Evolutionary conservation across 1,140 invertebrate species (phyloP), one percentile per base, ranked within the genome.

Genomic region (Rhagoletis zephyria): DNA sequence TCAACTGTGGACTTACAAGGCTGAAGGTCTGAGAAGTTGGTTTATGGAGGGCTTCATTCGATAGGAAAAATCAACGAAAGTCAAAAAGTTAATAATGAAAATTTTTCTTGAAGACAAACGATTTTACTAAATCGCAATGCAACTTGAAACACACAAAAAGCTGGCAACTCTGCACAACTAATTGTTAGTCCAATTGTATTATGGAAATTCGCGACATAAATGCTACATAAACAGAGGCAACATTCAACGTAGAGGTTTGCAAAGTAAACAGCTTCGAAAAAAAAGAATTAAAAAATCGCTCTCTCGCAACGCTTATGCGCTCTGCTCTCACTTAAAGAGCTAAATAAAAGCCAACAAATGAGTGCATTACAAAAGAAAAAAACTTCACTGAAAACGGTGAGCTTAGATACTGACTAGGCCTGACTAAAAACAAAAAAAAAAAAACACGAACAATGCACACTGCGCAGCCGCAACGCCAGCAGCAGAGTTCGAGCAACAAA

Each of bases 141-240:
- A 30, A 30, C 30, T 30, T 30, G 30, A 30, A 30, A 30, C 30
- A 30, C 30, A 30, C 30, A 81, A n/a, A 81, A 81, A 12, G 9
- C 19, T 81, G 74, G 74, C 74, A 81, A 81, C 74, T 67, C 64
- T 67, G 48, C 74, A 81, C 16, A 10, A 48, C 64, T 40, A 74
- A 56, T 16, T 6, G 16, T 81, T 56, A 81, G 48, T 48, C 48
- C 74, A 81, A 81, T 56, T 81, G 48, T 81, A 59, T 56, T 59
- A 42, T 81, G 74, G 74, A 48, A 81, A 59, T 51, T 51, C 30
- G 74, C 74, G 48, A 81, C 74, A 81, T 42, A 56, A 56, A 81
- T 56, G 74, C 74, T 42, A 56, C 74, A 6, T 56, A 81, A n/a
- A 81, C 74, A 81, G n/a, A 59, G 45, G 9, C 42, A 30, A 74